Conservation (phyloP, 2,888 invertebrate genomes). For the Venusia cambrica region DNA sequence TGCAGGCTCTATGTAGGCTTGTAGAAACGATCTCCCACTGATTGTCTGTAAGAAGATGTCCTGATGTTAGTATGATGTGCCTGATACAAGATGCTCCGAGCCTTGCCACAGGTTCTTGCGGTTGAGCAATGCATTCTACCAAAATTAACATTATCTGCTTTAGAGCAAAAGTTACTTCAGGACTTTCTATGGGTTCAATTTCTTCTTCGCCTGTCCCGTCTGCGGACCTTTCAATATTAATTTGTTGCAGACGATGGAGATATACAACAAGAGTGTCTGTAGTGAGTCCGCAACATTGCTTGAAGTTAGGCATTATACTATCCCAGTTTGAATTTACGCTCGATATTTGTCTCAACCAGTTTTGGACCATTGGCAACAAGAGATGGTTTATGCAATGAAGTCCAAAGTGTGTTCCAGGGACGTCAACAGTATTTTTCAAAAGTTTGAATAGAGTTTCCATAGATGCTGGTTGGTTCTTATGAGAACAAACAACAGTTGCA, state of each 20-base stretch:
- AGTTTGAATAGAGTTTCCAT: constrained; percentile 94
- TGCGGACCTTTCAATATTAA: constrained; percentile 61
- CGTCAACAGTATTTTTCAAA: constrained; percentile 86
- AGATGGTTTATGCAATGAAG: constrained; percentile 96
- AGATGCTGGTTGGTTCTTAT: constrained; percentile 92
- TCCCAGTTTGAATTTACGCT: constrained; percentile 88
- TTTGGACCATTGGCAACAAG: constrained; percentile 94
- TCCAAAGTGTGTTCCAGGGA: constrained; percentile 94
- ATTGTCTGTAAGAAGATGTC: constrained; percentile 88
- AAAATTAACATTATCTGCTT: constrained; percentile 92
- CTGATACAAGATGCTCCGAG: constrained; percentile 95
- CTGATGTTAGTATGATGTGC: constrained; percentile 91
- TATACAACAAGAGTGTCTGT: constrained; percentile 95
- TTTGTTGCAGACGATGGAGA: constrained; percentile 87
- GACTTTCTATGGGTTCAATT: constrained; percentile 79
- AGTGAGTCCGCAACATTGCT: constrained; percentile 96
- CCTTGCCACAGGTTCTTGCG: constrained; percentile 93
- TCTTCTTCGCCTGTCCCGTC: constrained; percentile 63
- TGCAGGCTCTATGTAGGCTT: constrained; percentile 91
- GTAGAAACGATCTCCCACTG: constrained; percentile 94
- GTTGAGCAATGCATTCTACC: constrained; percentile 94
- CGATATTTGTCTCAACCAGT: constrained; percentile 91
- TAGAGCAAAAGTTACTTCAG: constrained; percentile 86
- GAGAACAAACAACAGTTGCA: constrained; percentile 91
- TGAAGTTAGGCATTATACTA: constrained; percentile 92